Evolutionary conservation across 2,888 invertebrate species (phyloP).

Genomic region (Mystacides longicornis): DNA sequence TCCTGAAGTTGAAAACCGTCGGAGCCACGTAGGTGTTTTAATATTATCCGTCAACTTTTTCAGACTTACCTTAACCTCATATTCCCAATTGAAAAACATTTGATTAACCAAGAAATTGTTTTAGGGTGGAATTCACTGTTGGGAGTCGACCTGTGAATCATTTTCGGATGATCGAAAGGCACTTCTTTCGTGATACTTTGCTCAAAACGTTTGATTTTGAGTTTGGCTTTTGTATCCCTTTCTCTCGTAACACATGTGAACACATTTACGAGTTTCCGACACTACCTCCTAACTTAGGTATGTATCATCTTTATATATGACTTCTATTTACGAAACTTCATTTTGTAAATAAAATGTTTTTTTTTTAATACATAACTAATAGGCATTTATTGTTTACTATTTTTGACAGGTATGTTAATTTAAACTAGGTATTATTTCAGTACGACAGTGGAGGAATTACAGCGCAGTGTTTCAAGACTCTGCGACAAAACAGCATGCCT

Average conservation of each 20-base stretch:
- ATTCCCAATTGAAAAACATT: not conserved
- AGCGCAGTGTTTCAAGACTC: no score
- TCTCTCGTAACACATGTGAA: conserved; percentile 95
- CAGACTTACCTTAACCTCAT: not conserved
- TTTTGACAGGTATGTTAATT: no score
- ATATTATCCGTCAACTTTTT: no score
- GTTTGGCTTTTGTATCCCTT: conserved; percentile 98
- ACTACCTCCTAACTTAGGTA: conserved; percentile 79
- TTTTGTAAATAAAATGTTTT: not conserved
- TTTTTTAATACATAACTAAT: not conserved
- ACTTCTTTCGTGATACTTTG: conserved; percentile 87
- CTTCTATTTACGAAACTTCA: not conserved
- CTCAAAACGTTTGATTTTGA: conserved; percentile 99
- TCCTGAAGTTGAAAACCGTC: conserved; percentile 90
- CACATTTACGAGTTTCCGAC: conserved; percentile 98
- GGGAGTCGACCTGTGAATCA: conserved; percentile 87
- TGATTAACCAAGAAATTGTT: not conserved
- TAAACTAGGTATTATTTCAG: no score
- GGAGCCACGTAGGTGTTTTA: conserved; percentile 91
- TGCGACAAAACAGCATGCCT: no score
- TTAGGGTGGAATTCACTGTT: conserved; percentile 92
- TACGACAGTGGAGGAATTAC: no score
- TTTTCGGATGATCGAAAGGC: conserved; percentile 97
- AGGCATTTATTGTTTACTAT: no score
- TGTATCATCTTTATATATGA: no score